These are phyloP conservation scores for Cheilosia soror DNA, from an alignment of 2,888 invertebrate genomes.

Conservation along the genomic window DNA sequence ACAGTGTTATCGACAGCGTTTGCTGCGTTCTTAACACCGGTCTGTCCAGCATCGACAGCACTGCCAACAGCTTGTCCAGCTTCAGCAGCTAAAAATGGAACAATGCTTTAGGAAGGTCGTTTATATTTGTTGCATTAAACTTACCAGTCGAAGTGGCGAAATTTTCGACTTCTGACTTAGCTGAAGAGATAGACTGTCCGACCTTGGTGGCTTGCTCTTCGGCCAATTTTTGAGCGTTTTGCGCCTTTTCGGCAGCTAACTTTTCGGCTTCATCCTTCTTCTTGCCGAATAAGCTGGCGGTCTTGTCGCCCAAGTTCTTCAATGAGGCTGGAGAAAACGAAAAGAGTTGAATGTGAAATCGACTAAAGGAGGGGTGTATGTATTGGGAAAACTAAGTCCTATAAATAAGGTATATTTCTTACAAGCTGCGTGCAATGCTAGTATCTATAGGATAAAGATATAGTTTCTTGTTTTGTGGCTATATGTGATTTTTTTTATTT, in stretches of 20 bases:
- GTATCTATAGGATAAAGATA: background rate
- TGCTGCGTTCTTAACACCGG: constrained; percentile 80
- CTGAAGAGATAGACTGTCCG: constrained; percentile 86
- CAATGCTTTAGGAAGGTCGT: background rate
- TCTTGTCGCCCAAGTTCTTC: constrained; percentile 89
- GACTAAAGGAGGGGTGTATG: background rate
- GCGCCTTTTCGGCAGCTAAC: constrained; percentile 86
- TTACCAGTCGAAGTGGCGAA: constrained; percentile 84
- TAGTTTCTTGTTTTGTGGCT: background rate
- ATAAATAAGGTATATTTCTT: constrained; percentile 15
- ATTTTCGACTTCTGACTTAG: constrained; percentile 85
- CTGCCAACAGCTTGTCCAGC: constrained; percentile 82
- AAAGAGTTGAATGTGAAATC: background rate
- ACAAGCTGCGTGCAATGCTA: constrained; percentile 49
- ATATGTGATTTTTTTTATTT: no score
- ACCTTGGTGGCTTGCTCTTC: constrained; percentile 88
- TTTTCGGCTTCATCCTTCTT: constrained; percentile 90
- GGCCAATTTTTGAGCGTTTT: constrained; percentile 86
- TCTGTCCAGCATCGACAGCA: constrained; percentile 80
- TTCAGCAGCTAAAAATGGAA: constrained; percentile 78
- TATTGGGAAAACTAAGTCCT: constrained; percentile 5
- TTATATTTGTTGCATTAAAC: constrained; percentile 5
- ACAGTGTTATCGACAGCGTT: constrained; percentile 80
- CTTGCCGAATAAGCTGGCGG: constrained; percentile 88
- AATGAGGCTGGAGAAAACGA: constrained; percentile 86